Evolutionary conservation across 2,888 invertebrate genomes (phyloP).

Genomic region (Elegia similella): DNA sequence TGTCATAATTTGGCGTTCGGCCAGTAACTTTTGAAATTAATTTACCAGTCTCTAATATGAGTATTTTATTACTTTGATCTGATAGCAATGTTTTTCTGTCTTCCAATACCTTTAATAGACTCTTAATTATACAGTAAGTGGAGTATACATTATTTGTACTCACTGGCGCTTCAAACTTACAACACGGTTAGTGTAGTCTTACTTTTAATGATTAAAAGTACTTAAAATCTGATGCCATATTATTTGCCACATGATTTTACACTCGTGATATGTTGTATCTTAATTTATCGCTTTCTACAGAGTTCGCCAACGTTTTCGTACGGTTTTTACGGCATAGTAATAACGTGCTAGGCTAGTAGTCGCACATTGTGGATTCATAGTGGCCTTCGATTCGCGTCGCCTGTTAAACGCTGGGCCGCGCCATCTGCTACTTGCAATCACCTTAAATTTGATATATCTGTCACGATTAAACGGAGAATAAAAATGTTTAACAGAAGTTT

Average conservation of each 20-base stretch:
- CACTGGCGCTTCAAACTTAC: slow-evolving; percentile 28
- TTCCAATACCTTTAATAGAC: slow-evolving; percentile 67
- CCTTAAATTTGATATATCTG: too few species aligned
- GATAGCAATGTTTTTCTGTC: slow-evolving; percentile 77
- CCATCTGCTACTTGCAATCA: too few species aligned
- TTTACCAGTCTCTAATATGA: slow-evolving; percentile 49
- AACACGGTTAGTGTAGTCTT: slow-evolving; percentile 44
- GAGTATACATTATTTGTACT: slow-evolving; percentile 31
- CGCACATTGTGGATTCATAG: slow-evolving; percentile 72
- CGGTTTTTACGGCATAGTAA: slow-evolving; percentile 50
- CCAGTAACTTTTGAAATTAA: slow-evolving; percentile 58
- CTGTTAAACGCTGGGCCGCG: slow-evolving; percentile 56
- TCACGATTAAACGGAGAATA: too few species aligned
- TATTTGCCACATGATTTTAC: slow-evolving; percentile 77
- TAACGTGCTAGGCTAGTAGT: slow-evolving; percentile 69
- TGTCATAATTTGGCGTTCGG: slow-evolving; percentile 61
- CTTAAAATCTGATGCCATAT: slow-evolving; percentile 80
- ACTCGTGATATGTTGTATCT: slow-evolving; percentile 76
- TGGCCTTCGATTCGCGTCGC: slow-evolving; percentile 69
- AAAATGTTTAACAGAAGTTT: too few species aligned
- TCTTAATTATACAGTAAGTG: slow-evolving; percentile 41
- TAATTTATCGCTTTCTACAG: slow-evolving; percentile 64
- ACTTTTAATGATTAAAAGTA: slow-evolving; percentile 66
- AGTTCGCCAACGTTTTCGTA: slow-evolving; percentile 53
- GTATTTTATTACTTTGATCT: slow-evolving; percentile 62